Evolutionary conservation across 1,140 invertebrate species (phyloP).

Genomic region (Pollicipes pollicipes): DNA sequence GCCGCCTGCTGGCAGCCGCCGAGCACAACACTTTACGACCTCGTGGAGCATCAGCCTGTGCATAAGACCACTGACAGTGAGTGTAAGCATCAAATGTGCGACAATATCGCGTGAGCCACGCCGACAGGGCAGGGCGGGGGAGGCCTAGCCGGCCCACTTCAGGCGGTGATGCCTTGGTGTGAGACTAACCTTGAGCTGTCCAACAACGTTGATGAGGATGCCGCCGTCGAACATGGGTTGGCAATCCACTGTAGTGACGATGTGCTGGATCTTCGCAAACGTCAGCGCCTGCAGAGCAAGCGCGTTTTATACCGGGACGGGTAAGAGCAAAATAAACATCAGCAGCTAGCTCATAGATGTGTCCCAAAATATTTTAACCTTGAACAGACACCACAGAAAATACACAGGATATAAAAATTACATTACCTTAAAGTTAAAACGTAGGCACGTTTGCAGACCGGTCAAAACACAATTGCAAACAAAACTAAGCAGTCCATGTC

Average conservation of each 20-base stretch:
- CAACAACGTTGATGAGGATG: constrained; percentile 78
- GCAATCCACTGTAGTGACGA: constrained; percentile 80
- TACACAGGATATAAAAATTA: background rate
- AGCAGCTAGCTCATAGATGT: constrained; percentile 2
- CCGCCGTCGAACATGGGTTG: constrained; percentile 92
- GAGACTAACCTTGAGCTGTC: constrained; percentile 75
- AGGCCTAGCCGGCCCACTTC: too few relatives aligned
- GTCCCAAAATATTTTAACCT: background rate
- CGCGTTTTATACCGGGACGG: background rate
- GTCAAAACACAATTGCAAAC: background rate
- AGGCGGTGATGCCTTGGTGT: too few relatives aligned
- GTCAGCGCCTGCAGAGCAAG: constrained; percentile 47
- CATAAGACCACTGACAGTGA: too few relatives aligned
- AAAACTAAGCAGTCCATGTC: too few relatives aligned
- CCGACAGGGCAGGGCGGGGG: too few relatives aligned
- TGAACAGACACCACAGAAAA: background rate
- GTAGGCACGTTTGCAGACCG: background rate
- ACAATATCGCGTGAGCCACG: too few relatives aligned
- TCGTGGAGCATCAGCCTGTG: too few relatives aligned
- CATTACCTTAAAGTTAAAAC: background rate
- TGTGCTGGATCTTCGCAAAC: constrained; percentile 82
- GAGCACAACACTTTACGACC: too few relatives aligned
- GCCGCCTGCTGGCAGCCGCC: too few relatives aligned
- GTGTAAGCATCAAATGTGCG: too few relatives aligned
- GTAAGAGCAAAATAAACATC: constrained; percentile 12